Base-by-base conservation (phyloP, 2,797 vertebrate genomes). In the Coccyzus lansbergi region DNA sequence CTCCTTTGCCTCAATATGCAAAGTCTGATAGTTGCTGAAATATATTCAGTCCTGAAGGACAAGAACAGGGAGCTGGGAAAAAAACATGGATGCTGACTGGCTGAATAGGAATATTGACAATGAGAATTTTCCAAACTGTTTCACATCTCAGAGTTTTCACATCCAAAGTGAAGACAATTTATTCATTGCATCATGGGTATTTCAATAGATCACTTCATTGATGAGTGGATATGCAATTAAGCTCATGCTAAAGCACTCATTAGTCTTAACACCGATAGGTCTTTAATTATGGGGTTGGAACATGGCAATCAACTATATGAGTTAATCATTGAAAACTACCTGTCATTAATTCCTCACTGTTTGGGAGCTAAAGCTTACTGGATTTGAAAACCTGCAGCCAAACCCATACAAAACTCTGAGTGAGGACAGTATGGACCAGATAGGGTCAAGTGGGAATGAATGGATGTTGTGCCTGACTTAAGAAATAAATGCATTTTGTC, bases 151-250 rank as follows among this genome's bases (percentile, higher is more conserved):
- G 55, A 64, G 26, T 92, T 95, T 93, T 93, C 76, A 70, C 25
- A 89, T 85, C 34, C 42, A 70, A 91, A 87, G 40, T 1, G 4
- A 71, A 81, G 88, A 85, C n/a, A 48, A 82, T 65, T 81, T 89
- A 77, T 88, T 97, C 67, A 71, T 62, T 92, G 44, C 56, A 81
- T 48, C 68, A 55, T 21, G 82, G 65, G 46, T 74, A 51, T 91
- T 84, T 94, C 75, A 94, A 71, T 65, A 78, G 69, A 91, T 90
- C 56, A 79, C 67, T 83, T 83, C 52, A 92, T 40, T 92, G 88
- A 86, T 91, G 92, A 95, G 81, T 90, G n/a, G n/a, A 63, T 90
- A 71, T 92, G 91, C 86, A 94, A 90, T 95, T 91, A 97, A 91
- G 62, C 40, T 90, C 49, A 31, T n/a, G 46, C 70, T 89, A 92